Evolutionary conservation across 2,888 invertebrate genomes (phyloP).

Genomic region (Pardosa pseudoannulata): DNA sequence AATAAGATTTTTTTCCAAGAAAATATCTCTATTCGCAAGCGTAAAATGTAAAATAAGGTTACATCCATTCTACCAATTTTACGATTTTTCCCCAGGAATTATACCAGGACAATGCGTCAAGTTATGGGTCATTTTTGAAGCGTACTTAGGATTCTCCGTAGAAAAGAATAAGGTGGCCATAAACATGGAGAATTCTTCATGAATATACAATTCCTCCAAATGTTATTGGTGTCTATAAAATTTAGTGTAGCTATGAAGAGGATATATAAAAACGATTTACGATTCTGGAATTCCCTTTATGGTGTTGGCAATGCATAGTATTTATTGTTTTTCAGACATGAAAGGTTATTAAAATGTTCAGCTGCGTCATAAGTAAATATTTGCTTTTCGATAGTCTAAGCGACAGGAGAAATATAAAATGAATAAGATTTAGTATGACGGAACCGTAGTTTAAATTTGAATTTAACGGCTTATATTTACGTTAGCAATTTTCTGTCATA

Average conservation of each 20-base stretch:
- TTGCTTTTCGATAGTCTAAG: too few species aligned
- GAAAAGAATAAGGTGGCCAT: neutral
- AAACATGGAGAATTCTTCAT: slow-evolving; percentile 4
- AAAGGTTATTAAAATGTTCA: neutral
- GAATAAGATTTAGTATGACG: too few species aligned
- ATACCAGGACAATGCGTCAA: neutral
- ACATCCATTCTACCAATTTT: too few species aligned
- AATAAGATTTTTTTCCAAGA: too few species aligned
- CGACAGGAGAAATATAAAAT: too few species aligned
- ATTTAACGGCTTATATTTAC: too few species aligned
- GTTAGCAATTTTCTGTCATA: too few species aligned
- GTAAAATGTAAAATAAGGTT: too few species aligned
- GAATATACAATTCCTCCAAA: slow-evolving; percentile 5
- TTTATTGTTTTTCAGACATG: neutral
- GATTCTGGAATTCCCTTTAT: neutral
- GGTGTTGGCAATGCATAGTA: neutral
- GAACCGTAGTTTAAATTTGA: too few species aligned
- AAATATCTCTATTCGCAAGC: too few species aligned
- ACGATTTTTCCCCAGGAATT: too few species aligned
- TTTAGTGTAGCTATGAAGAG: neutral
- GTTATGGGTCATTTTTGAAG: neutral
- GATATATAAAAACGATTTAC: neutral
- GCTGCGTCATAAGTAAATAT: too few species aligned
- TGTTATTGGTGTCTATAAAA: slow-evolving; percentile 12
- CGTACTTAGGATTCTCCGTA: neutral